phyloP scores from a whole-genome alignment of 2,113 vertebrate genomes.

The Solea solea region DNA sequence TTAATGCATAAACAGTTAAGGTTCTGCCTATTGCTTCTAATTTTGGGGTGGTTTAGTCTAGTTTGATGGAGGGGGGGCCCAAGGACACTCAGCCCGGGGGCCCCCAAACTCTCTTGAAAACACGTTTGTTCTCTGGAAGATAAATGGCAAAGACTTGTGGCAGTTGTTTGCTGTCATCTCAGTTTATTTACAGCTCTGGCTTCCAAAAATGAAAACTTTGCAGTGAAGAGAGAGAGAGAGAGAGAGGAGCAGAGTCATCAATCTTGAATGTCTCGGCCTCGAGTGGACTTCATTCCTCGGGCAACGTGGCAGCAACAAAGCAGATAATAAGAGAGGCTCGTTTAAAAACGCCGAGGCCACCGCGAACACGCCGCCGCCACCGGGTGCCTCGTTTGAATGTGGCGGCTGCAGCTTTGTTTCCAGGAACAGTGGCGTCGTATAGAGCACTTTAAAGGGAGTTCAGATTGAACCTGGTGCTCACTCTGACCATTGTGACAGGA shows the following conservation, averaged over 20 bases:
- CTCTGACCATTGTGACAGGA: conserved; percentile 74
- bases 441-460: conserved; percentile 57
- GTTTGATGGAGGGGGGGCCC: too few relatives aligned
- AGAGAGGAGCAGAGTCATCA: conserved; percentile 8
- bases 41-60: too few relatives aligned
- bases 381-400: conserved; percentile 23
- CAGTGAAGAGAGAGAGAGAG: not conserved
- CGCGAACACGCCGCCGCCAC: conserved; percentile 12
- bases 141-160: conserved; percentile 16
- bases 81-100: too few relatives aligned
- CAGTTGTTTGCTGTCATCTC: conserved; percentile 2
- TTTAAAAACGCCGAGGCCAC: conserved; percentile 48
- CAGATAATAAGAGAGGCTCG: conserved; percentile 60
- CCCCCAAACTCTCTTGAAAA: too few relatives aligned
- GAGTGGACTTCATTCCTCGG: conserved; percentile 33
- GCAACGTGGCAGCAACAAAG: conserved; percentile 54
- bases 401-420: conserved; percentile 54
- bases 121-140: not conserved
- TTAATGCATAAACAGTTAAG: too few relatives aligned
- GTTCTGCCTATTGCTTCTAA: too few relatives aligned
- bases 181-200: conserved; percentile 5
- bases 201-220: not conserved
- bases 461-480: conserved; percentile 71
- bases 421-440: conserved; percentile 31
- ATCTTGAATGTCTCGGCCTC: conserved; percentile 21